Base-by-base conservation (phyloP, 2,113 vertebrate genomes). In the Triplophysa dalaica region DNA sequence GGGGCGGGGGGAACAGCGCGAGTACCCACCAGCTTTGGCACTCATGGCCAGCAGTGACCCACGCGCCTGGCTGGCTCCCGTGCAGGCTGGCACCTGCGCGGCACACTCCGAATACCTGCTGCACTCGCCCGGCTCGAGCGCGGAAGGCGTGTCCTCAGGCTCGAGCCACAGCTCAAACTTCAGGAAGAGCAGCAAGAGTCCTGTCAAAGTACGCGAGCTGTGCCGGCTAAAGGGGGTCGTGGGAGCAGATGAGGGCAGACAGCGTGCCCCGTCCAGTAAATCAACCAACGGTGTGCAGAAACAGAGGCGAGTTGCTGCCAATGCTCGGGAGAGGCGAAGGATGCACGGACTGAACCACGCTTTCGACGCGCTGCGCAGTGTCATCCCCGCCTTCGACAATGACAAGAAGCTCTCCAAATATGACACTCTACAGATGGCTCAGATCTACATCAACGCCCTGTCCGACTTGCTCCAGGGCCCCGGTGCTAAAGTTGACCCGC, bases 351-450 rank as follows among this genome's bases (percentile, higher is more conserved):
- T 98, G 45, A 98, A 98, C 90, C 95, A 97, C 89, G 97, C 96
- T 66, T 98, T 98, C 78, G 97, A 98, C 89, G 95, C 95, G 88
- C 94, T 98, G 89, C 95, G 97, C 87, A 96, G 95, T 73, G 97
- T 98, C 89, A 98, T 98, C 90, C 97, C 97, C 19, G 95, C 95
- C 21, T 93, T 98, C 75, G 96, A 97, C 91, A 96, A 97, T 88
- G 96, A 98, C 93, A 98, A 98, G 90, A 98, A 98, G 86, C 93
- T 98, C 58, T 98, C 97, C 87, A 98, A 98, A 78, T 98, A 98
- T 50, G 97, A 98, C 87, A 98, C 97, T n/a, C 87, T 98, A 70
- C 97, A 98, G 90, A 98, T 98, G 97, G 96, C 97, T 10, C 97
- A 98, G 88, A 98, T 98, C 88, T 98, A 98, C 93, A 98, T 98